Percentiles rank a stretch among this genome's conserved stretches.
Conservation (phyloP, 2,797 vertebrate species). For the Danio choprae region DNA sequence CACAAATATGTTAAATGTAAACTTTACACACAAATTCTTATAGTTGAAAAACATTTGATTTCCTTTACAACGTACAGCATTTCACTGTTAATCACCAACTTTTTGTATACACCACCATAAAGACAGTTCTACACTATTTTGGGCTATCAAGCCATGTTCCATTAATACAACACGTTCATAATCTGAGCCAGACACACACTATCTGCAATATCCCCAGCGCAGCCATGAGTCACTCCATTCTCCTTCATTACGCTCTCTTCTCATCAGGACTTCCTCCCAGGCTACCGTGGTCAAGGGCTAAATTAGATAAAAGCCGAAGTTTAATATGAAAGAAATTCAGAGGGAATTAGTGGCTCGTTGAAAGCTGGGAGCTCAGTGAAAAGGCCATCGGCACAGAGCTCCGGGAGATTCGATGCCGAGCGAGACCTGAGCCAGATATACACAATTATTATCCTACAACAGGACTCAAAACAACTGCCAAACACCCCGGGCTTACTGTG, state of each 20-base stretch:
- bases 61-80: neutral
- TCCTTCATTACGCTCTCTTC: conserved; percentile 40
- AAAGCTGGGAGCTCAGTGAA: conserved; percentile 27
- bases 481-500: conserved; percentile 2
- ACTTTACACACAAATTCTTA: neutral
- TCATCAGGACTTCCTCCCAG: conserved; percentile 34
- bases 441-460: conserved; percentile 44
- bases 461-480: conserved; percentile 20
- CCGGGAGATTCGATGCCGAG: conserved; percentile 29
- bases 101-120: neutral
- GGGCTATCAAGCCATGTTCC: neutral
- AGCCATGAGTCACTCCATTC: conserved; percentile 47
- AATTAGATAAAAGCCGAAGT: conserved; percentile 30
- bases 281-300: conserved; percentile 41
- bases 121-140: neutral
- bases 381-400: conserved; percentile 28
- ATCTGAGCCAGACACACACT: conserved; percentile 2
- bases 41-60: neutral
- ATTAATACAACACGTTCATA: neutral
- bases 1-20: neutral
- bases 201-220: neutral
- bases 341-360: conserved; percentile 42
- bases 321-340: conserved; percentile 37
- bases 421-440: conserved; percentile 36
- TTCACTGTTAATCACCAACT: too few species aligned